Conservation (phyloP, 2,113 vertebrate genomes). For the Clarias gariepinus region DNA sequence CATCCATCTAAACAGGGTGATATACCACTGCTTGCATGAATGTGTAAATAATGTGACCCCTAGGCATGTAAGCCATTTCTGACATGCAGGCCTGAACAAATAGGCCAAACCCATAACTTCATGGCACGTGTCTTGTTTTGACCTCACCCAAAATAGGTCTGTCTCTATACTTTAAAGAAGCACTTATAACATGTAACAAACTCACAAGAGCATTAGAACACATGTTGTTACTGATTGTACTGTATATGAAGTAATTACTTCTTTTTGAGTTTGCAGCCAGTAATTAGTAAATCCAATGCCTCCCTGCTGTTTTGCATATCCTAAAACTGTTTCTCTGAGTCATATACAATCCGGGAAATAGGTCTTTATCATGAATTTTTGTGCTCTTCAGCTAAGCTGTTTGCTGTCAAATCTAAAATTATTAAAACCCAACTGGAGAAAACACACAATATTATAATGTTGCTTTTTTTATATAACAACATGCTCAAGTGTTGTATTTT, state of each 20-base stretch:
- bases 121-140: slow-evolving; percentile 23
- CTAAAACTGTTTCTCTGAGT: slow-evolving; percentile 21
- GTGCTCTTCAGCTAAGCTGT: slow-evolving; percentile 32
- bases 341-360: slow-evolving; percentile 6
- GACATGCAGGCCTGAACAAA: slow-evolving; percentile 22
- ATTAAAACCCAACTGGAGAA: slow-evolving; percentile 41
- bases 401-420: slow-evolving; percentile 37
- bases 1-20: background rate
- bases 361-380: slow-evolving; percentile 42
- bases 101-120: slow-evolving; percentile 9
- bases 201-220: background rate
- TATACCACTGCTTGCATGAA: background rate
- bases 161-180: slow-evolving; percentile 23
- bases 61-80: background rate
- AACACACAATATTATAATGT: background rate
- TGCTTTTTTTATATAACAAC: background rate
- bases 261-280: slow-evolving; percentile 22
- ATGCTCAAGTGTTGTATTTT: too few relatives aligned
- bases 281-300: slow-evolving; percentile 36
- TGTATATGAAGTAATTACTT: slow-evolving; percentile 34
- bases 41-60: background rate
- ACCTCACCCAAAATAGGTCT: background rate
- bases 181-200: slow-evolving; percentile 29
- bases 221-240: slow-evolving; percentile 12
- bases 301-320: slow-evolving; percentile 18